Percentiles rank a stretch among this genome's conserved stretches.
Conservation (phyloP, 64 coral and sea anemone genomes). For the Actinia tenebrosa region DNA sequence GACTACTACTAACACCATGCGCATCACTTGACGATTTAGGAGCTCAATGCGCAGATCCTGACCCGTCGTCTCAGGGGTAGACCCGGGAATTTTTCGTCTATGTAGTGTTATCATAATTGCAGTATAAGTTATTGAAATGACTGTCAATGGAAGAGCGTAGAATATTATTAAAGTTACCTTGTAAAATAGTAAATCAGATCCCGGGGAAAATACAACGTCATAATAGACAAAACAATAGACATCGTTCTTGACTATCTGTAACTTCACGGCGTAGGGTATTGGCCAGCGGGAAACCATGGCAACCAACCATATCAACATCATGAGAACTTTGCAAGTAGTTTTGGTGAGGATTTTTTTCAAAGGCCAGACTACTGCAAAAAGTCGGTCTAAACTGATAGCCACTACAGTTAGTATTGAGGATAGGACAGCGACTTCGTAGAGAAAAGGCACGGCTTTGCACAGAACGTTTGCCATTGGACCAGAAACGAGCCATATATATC, state of each 20-base stretch:
- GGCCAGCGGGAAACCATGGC: constrained; percentile 40
- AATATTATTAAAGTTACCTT: constrained; percentile 36
- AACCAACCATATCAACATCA: constrained; percentile 29
- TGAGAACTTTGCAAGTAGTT: not conserved
- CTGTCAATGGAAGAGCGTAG: constrained; percentile 36
- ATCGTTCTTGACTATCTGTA: not conserved
- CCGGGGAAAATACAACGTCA: constrained; percentile 26
- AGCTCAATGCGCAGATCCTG: constrained; percentile 17
- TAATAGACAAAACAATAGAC: constrained; percentile 40
- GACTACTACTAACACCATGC: constrained; percentile 65
- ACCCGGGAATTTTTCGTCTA: constrained; percentile 41
- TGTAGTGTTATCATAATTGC: constrained; percentile 31
- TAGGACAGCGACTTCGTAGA: constrained; percentile 42
- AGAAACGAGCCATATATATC: constrained; percentile 62
- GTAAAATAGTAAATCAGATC: constrained; percentile 41
- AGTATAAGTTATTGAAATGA: constrained; percentile 45
- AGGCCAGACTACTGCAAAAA: constrained; percentile 55
- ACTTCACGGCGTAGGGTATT: constrained; percentile 1
- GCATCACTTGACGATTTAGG: constrained; percentile 44
- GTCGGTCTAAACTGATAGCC: constrained; percentile 53
- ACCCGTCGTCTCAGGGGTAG: not conserved
- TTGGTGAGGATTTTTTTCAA: constrained; percentile 35
- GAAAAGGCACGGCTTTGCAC: constrained; percentile 39
- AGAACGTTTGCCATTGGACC: constrained; percentile 13
- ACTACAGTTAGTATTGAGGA: constrained; percentile 58